Evolutionary conservation across 2,797 vertebrate genomes (phyloP).

Genomic region (Martes flavigula): DNA sequence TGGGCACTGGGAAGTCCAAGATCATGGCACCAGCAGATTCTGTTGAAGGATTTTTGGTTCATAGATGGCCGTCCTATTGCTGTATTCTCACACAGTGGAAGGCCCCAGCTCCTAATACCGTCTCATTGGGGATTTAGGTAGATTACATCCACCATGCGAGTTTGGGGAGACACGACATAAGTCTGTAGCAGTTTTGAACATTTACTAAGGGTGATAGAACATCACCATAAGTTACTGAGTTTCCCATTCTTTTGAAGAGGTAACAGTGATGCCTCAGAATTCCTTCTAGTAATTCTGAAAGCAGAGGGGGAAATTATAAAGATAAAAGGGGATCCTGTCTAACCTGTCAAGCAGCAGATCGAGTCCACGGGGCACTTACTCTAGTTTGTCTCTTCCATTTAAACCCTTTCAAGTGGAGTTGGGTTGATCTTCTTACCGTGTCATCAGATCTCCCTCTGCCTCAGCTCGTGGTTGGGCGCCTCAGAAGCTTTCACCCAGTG

Average conservation of each 20-base stretch:
- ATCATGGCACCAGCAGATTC: background rate
- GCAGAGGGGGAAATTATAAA: background rate
- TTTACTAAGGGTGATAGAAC: background rate
- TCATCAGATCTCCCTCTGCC: background rate
- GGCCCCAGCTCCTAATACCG: too few species aligned
- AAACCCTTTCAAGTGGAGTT: background rate
- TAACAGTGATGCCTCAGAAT: background rate
- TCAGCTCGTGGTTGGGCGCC: background rate
- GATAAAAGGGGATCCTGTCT: background rate
- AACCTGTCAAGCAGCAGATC: background rate
- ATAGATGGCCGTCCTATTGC: background rate
- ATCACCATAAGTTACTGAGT: background rate
- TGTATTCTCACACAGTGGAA: background rate
- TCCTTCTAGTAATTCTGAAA: background rate
- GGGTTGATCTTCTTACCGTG: background rate
- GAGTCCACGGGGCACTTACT: background rate
- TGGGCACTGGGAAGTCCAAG: background rate
- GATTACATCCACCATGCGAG: background rate
- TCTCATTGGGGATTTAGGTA: background rate
- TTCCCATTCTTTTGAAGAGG: background rate
- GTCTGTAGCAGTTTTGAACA: background rate
- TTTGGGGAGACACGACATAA: background rate
- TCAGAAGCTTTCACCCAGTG: background rate
- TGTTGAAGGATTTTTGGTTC: background rate
- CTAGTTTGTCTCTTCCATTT: background rate